A percentile compares a stretch with the other conserved stretches of the same genome.
Evolutionary conservation across 2,113 vertebrate genomes (phyloP).

Genomic region (Hemiprocne comata): DNA sequence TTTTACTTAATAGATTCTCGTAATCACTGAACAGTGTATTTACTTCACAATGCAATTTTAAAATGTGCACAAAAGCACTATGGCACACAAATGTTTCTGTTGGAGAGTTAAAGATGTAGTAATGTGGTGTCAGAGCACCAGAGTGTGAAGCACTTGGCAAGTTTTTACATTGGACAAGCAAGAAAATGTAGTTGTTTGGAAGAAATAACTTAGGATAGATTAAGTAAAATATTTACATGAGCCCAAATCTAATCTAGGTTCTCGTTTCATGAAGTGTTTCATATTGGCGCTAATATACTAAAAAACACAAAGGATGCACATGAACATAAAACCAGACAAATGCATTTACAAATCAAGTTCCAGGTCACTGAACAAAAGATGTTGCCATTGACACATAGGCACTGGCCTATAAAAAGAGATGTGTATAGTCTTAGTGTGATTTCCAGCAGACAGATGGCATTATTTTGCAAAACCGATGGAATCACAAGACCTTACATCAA

Average conservation of each 20-base stretch:
- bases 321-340: background rate
- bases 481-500: background rate
- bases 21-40: background rate
- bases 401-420: background rate
- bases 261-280: background rate
- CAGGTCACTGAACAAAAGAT: slow-evolving; percentile 35
- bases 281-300: background rate
- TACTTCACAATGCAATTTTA: background rate
- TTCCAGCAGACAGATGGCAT: background rate
- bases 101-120: background rate
- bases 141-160: background rate
- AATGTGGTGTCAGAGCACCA: background rate
- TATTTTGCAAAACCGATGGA: background rate
- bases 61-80: background rate
- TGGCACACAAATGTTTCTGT: background rate
- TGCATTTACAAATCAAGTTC: background rate
- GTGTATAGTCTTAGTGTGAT: background rate
- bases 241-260: background rate
- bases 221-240: background rate
- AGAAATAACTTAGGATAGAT: background rate
- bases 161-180: background rate
- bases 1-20: background rate
- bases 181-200: background rate
- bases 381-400: background rate
- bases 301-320: background rate